Evolutionary conservation across 2,888 invertebrate species (phyloP).

Genomic region (Idaea aversata): DNA sequence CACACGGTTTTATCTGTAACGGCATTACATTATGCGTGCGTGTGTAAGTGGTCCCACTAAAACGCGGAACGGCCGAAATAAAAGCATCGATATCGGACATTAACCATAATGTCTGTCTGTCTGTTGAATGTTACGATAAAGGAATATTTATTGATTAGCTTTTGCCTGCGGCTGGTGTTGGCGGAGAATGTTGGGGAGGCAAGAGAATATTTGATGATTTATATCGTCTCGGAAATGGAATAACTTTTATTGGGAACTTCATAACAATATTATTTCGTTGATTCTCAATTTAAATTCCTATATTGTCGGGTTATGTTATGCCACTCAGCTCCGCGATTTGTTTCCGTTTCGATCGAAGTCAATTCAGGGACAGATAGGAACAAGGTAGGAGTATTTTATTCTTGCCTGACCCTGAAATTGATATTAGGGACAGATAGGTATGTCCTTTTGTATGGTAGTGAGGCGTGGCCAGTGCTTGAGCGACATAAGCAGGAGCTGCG

Average conservation of each 20-base stretch:
- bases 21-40: slow-evolving; percentile 56
- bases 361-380: too few relatives aligned
- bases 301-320: background rate
- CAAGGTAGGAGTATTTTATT: too few relatives aligned
- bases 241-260: background rate
- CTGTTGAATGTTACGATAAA: slow-evolving; percentile 62
- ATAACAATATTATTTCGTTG: background rate
- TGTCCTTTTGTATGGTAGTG: too few relatives aligned
- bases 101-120: slow-evolving; percentile 44
- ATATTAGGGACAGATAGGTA: too few relatives aligned
- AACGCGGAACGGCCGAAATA: slow-evolving; percentile 48
- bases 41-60: slow-evolving; percentile 49
- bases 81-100: slow-evolving; percentile 51
- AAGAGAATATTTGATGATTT: background rate
- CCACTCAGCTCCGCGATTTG: too few relatives aligned
- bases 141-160: slow-evolving; percentile 42
- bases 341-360: too few relatives aligned
- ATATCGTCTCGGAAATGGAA: background rate
- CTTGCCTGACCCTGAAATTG: too few relatives aligned
- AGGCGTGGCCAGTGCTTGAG: too few relatives aligned
- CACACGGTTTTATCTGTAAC: slow-evolving; percentile 56
- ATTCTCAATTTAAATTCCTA: background rate
- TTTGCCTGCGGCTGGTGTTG: background rate
- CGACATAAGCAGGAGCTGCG: too few relatives aligned
- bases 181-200: background rate